These are phyloP conservation scores for Argyra leucocephala DNA, from an alignment of 2,888 invertebrate genomes.

Conservation along the genomic window DNA sequence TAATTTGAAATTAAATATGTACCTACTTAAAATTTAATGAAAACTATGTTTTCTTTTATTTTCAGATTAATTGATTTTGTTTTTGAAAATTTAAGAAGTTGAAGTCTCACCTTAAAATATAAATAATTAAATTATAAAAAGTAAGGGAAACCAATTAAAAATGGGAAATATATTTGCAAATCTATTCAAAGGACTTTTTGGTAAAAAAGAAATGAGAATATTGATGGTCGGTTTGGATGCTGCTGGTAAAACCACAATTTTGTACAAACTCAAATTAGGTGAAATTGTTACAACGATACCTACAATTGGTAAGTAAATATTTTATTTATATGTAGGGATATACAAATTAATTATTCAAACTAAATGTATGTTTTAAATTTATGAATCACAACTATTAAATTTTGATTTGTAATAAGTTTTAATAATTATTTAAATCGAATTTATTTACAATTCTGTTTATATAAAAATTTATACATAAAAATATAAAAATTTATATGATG, in stretches of 20 bases:
- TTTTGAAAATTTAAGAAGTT: slow-evolving; percentile 10
- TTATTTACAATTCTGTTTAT: too few relatives aligned
- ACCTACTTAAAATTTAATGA: too few relatives aligned
- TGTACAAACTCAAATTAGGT: slow-evolving; percentile 99
- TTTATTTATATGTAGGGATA: slow-evolving; percentile 5
- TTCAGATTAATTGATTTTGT: slow-evolving; percentile 13
- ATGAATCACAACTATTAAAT: too few relatives aligned
- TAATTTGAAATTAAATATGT: too few relatives aligned
- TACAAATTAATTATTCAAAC: too few relatives aligned
- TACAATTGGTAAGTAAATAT: slow-evolving; percentile 78
- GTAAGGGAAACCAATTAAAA: slow-evolving; percentile 47
- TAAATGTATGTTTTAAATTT: too few relatives aligned
- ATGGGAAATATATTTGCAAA: slow-evolving; percentile 98
- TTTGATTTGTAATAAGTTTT: too few relatives aligned
- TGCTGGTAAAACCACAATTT: slow-evolving; percentile 99
- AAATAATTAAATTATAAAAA: slow-evolving; percentile 26
- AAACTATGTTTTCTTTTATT: not conserved
- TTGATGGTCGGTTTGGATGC: slow-evolving; percentile 99
- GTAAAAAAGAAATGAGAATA: slow-evolving; percentile 99
- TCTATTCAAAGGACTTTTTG: slow-evolving; percentile 98
- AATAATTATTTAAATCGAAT: too few relatives aligned
- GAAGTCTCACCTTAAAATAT: slow-evolving; percentile 14
- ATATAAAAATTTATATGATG: too few relatives aligned
- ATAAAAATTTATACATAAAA: too few relatives aligned
- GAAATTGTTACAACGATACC: slow-evolving; percentile 99